Evolutionary conservation across 2,888 invertebrate species (phyloP).

Genomic region (Trichopria drosophilae): DNA sequence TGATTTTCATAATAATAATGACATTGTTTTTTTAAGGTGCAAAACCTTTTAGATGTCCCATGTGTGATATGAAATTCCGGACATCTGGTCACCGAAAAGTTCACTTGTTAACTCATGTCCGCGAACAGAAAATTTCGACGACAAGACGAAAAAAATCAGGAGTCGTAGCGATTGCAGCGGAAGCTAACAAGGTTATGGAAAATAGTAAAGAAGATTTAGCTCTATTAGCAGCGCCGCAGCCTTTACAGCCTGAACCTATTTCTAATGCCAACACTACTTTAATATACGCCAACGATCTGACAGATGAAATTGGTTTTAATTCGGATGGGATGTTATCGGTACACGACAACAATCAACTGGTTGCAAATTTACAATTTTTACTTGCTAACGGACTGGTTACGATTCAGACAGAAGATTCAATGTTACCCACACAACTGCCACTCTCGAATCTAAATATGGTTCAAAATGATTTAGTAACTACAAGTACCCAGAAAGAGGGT

Average conservation of each 20-base stretch:
- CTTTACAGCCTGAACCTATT: too few relatives aligned
- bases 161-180: slow-evolving; percentile 38
- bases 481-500: too few relatives aligned
- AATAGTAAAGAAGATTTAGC: too few relatives aligned
- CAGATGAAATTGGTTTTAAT: slow-evolving; percentile 48
- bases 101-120: slow-evolving; percentile 63
- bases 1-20: slow-evolving; percentile 5
- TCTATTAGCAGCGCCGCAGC: too few relatives aligned
- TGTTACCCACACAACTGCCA: background rate
- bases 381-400: slow-evolving; percentile 50
- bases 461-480: background rate
- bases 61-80: slow-evolving; percentile 67
- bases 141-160: slow-evolving; percentile 39
- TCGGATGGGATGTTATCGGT: slow-evolving; percentile 43
- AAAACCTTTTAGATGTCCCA: slow-evolving; percentile 65
- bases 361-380: slow-evolving; percentile 50
- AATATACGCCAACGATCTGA: too few relatives aligned
- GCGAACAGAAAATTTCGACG: slow-evolving; percentile 44
- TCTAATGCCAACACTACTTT: too few relatives aligned
- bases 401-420: slow-evolving; percentile 59
- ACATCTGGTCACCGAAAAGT: slow-evolving; percentile 70
- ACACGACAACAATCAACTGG: slow-evolving; percentile 49
- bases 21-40: slow-evolving; percentile 55
- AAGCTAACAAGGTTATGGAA: slow-evolving; percentile 30
- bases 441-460: background rate